Conservation (phyloP, 2,797 vertebrate genomes). For the Ctenochaetus hawaiiensis region DNA sequence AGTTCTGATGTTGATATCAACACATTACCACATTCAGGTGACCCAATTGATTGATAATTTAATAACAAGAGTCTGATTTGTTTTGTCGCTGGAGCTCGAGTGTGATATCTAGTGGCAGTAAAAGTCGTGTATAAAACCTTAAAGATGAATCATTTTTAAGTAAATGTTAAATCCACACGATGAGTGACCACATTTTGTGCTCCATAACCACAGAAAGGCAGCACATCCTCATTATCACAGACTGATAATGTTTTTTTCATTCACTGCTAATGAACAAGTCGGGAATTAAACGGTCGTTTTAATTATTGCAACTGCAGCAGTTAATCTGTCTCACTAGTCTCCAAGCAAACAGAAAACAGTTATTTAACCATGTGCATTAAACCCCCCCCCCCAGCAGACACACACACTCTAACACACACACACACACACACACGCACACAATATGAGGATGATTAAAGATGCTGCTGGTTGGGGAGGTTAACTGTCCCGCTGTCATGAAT, state of each 20-base stretch:
- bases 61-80: too few relatives aligned
- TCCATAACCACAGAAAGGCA: constrained; percentile 28
- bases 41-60: too few relatives aligned
- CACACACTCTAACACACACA: constrained; percentile 6
- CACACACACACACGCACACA: neutral
- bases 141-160: neutral
- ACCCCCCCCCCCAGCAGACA: neutral
- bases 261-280: constrained; percentile 55
- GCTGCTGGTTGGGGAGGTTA: constrained; percentile 20
- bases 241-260: constrained; percentile 53
- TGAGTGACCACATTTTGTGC: constrained; percentile 3
- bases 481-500: constrained; percentile 20
- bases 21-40: too few relatives aligned
- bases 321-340: constrained; percentile 40
- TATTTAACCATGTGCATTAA: constrained; percentile 22
- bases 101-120: too few relatives aligned
- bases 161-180: constrained; percentile 7
- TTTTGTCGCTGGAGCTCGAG: too few relatives aligned
- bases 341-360: constrained; percentile 24
- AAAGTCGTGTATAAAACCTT: too few relatives aligned
- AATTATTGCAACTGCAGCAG: constrained; percentile 60
- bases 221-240: constrained; percentile 27
- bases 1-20: too few relatives aligned
- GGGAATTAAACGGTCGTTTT: constrained; percentile 42
- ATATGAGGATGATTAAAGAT: constrained; percentile 14